Conservation (phyloP, 2,797 vertebrate genomes). For the Microtus obscurus region DNA sequence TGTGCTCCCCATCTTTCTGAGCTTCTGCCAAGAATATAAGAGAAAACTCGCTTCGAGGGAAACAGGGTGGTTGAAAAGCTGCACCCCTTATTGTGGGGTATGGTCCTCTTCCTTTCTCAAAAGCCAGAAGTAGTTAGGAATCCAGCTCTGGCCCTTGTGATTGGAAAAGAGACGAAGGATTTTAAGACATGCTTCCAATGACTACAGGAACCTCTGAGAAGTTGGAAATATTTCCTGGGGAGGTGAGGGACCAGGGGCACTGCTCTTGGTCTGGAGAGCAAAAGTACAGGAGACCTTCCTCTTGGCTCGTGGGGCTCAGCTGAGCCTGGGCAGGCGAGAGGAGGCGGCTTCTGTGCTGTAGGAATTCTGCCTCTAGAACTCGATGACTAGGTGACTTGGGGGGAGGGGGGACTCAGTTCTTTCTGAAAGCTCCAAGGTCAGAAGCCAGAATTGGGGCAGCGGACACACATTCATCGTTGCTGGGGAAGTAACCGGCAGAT, state of each 20-base stretch:
- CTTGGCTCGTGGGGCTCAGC: not conserved
- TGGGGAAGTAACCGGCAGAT: not conserved
- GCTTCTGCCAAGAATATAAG: not conserved
- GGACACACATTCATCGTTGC: not conserved
- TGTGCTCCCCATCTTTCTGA: not conserved
- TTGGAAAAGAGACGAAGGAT: not conserved
- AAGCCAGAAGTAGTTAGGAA: not conserved
- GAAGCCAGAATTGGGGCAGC: not conserved
- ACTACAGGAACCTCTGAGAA: not conserved
- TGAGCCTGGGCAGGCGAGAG: not conserved
- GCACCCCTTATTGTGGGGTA: not conserved
- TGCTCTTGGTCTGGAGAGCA: not conserved
- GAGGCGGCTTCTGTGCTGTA: not conserved
- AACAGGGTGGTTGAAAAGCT: not conserved
- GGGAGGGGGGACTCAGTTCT: not conserved
- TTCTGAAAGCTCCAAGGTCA: not conserved
- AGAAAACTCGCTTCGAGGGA: constrained; percentile 41
- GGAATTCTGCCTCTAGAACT: constrained; percentile 1
- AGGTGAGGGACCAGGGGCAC: not conserved
- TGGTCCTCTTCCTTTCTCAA: not conserved
- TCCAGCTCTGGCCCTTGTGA: not conserved
- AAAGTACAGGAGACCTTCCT: not conserved
- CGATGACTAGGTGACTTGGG: not conserved
- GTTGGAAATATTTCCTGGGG: not conserved
- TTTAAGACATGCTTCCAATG: not conserved